These are phyloP conservation scores for Harpagoxenus sublaevis DNA, from an alignment of 2,888 invertebrate species.

Conservation along the genomic window DNA sequence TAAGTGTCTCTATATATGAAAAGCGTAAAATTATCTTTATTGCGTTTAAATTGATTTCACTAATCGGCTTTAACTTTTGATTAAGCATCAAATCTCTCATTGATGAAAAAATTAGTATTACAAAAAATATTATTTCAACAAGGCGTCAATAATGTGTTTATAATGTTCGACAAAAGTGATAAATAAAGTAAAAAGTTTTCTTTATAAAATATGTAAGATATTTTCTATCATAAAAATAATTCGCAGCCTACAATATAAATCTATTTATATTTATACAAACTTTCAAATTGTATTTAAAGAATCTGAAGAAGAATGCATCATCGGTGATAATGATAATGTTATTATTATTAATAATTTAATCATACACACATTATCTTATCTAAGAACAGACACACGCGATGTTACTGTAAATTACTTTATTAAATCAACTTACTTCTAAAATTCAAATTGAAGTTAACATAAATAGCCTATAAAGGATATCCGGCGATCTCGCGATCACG, in stretches of 20 bases:
- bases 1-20: background rate
- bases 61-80: background rate
- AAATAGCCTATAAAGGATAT: constrained; percentile 62
- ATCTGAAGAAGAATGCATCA: background rate
- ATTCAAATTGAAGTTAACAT: constrained; percentile 61
- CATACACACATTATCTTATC: background rate
- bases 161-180: background rate
- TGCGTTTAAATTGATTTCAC: background rate
- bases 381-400: background rate
- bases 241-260: background rate
- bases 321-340: background rate
- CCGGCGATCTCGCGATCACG: constrained; percentile 66
- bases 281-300: background rate
- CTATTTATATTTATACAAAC: constrained; percentile 1
- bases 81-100: background rate
- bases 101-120: background rate
- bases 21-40: background rate
- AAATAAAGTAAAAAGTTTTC: background rate
- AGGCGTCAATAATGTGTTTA: background rate
- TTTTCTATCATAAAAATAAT: background rate
- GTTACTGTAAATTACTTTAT: constrained; percentile 8
- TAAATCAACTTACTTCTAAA: constrained; percentile 31
- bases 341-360: constrained; percentile 16
- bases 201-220: background rate
- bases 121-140: background rate